Evolutionary conservation across 1,140 invertebrate genomes (phyloP), one percentile per base, ranked within the genome.

Genomic region (Bombus affinis): DNA sequence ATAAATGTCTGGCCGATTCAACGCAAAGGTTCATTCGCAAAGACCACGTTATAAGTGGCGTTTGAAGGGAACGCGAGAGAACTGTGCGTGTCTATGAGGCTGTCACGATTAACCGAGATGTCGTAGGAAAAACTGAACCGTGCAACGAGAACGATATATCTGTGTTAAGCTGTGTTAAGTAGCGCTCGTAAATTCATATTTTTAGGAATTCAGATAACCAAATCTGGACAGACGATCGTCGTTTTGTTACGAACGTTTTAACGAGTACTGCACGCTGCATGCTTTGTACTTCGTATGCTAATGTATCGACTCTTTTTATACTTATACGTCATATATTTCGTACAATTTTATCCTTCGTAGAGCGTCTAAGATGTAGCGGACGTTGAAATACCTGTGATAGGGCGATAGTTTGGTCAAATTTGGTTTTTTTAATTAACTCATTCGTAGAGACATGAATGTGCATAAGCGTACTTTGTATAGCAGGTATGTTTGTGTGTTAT

Each of bases 1-100:
- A 85, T 81, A 70, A 85, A 81, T 44, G 68, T 75, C 70, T 86
- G 15, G 32, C 12, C 83, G 66, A 72, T 66, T 53, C 44, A 35
- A 42, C 53, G 6, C 35, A 2, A 35, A 35, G 59, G 59, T 10
- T 12, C 10, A 10, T 62, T 62, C 28, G 12, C 47, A 39, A 53
- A 62, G 53, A 53, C 6, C 25, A 22, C 28, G n/a, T 53, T 22
- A 6, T 6, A 0, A 35, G 35, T 25, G 12, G 5, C 25, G 35
- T 68, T 35, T 15, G 1, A 32, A 8, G 15, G 13, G 39, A 65
- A 53, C 18, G 68, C n/a, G 53, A 73, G 70, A 42, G 35, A 39
- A 65, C 28, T 5, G 9, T 15, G 32, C 2, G 22, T 12, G 10
- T 5, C 5, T 3, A 10, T 35, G 28, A 5, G 22, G n/a, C 15